phyloP scores from a whole-genome alignment of 2,888 invertebrate species.

The Parelbella ahira region DNA sequence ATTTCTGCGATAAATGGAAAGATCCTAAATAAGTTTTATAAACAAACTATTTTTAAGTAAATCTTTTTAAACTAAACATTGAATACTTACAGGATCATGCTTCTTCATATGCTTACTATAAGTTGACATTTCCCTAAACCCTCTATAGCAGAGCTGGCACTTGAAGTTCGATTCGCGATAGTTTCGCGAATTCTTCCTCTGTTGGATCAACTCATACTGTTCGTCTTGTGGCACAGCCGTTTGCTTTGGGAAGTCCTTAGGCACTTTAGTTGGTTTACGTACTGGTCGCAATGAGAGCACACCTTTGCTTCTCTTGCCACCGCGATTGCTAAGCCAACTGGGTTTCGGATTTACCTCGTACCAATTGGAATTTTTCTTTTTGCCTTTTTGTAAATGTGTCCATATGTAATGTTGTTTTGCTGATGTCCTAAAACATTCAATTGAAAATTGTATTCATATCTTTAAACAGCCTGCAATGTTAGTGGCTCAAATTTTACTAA shows the following conservation, averaged over 20 bases:
- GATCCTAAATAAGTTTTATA: no score
- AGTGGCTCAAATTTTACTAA: no score
- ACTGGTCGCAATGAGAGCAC: conserved; percentile 38
- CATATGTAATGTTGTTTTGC: conserved; percentile 65
- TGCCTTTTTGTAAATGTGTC: conserved; percentile 50
- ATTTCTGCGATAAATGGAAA: no score
- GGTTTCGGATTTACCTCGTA: conserved; percentile 41
- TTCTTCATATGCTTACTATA: conserved; percentile 67
- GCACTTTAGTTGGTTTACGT: conserved; percentile 41
- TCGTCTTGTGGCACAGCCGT: conserved; percentile 56
- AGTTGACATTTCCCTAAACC: conserved; percentile 51
- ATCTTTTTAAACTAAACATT: no score
- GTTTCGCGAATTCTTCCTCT: conserved; percentile 52
- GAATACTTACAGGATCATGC: conserved; percentile 66
- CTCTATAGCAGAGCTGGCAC: conserved; percentile 60
- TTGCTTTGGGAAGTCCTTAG: conserved; percentile 52
- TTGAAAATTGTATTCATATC: neutral
- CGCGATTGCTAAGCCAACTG: conserved; percentile 45
- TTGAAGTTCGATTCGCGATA: conserved; percentile 57
- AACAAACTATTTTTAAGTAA: no score
- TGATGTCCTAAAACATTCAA: conserved; percentile 41
- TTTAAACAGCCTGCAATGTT: no score
- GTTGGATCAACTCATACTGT: conserved; percentile 53
- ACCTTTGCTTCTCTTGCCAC: conserved; percentile 35
- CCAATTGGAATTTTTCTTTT: conserved; percentile 45